phyloP scores from a whole-genome alignment of 2,888 invertebrate genomes.

The Graphium colonna region DNA sequence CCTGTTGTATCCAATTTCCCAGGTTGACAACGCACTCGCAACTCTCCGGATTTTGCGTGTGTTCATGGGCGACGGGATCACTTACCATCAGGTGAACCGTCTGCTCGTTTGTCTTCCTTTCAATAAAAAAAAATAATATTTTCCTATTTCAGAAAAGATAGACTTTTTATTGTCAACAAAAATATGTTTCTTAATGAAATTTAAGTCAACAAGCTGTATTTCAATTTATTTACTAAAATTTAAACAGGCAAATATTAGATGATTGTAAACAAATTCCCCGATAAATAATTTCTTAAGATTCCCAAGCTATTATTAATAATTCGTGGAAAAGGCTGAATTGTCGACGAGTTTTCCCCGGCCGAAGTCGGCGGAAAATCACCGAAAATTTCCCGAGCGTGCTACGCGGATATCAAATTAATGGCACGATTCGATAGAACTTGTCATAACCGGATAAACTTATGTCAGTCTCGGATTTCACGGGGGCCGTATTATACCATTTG shows the following conservation, averaged over 20 bases:
- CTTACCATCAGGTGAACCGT: no score
- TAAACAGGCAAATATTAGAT: background rate
- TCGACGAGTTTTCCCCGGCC: background rate
- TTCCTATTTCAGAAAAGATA: no score
- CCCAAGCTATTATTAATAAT: background rate
- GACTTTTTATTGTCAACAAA: no score
- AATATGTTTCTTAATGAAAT: no score
- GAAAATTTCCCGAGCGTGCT: constrained; percentile 7
- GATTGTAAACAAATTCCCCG: background rate
- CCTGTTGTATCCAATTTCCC: no score
- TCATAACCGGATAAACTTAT: constrained; percentile 17
- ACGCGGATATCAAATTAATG: constrained; percentile 11
- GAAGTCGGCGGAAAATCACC: constrained; percentile 6
- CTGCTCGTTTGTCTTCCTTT: no score
- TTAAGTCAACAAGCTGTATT: no score
- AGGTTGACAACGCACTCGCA: no score
- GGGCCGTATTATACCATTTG: constrained; percentile 12
- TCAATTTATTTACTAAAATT: background rate
- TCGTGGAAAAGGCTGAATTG: background rate
- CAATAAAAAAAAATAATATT: no score
- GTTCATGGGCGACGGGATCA: no score
- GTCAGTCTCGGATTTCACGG: constrained; percentile 8
- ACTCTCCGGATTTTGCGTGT: no score
- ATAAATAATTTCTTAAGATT: background rate
- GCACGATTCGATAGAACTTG: constrained; percentile 18